Conservation (phyloP, 1,140 invertebrate genomes). For the Bombus haemorrhoidalis region DNA sequence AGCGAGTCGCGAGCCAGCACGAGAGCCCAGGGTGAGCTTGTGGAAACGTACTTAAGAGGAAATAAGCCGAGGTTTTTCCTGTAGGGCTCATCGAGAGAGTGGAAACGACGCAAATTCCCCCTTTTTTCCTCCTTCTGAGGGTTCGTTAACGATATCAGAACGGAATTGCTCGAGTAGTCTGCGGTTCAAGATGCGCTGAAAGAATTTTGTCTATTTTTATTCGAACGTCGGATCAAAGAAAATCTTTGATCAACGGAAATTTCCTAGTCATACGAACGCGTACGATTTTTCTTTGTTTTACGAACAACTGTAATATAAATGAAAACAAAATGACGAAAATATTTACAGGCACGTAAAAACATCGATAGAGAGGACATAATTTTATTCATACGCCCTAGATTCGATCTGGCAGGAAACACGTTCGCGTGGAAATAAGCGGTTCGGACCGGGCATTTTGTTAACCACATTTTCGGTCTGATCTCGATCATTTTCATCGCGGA, state of each 20-base stretch:
- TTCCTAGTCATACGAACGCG: no score
- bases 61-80: conserved; percentile 26
- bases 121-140: not conserved
- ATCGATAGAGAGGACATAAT: not conserved
- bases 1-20: not conserved
- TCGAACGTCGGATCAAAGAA: not conserved
- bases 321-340: not conserved
- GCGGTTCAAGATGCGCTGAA: no score
- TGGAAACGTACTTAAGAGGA: not conserved
- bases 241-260: not conserved
- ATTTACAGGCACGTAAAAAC: conserved; percentile 8
- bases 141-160: conserved; percentile 3
- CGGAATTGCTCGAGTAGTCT: not conserved
- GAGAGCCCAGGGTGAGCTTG: not conserved
- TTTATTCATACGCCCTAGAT: not conserved
- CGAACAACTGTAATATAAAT: not conserved
- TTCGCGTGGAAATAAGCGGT: conserved; percentile 7
- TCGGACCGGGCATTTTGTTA: not conserved
- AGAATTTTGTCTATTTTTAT: not conserved
- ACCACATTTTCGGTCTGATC: conserved; percentile 25
- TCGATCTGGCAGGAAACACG: not conserved
- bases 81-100: not conserved
- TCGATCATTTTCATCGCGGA: conserved; percentile 49
- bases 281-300: no score
- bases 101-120: conserved; percentile 3